phyloP scores from a whole-genome alignment of 2,113 vertebrate species.

The Scartelaos histophorus region DNA sequence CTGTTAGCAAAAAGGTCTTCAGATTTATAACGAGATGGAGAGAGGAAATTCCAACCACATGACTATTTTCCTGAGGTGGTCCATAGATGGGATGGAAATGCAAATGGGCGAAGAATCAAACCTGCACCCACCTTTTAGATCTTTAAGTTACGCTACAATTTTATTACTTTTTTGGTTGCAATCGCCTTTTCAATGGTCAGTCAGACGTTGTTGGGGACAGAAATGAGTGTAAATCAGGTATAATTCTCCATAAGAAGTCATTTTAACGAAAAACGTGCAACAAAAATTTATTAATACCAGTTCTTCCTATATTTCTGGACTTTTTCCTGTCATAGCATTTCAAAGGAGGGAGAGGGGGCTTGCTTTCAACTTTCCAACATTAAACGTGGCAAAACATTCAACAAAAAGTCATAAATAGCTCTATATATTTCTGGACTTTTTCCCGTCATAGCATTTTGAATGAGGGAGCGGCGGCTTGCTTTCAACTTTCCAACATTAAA shows the following conservation, averaged over 20 bases:
- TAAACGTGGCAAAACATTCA: background rate
- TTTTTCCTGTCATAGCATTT: background rate
- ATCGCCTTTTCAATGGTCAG: no score
- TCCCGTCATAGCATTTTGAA: background rate
- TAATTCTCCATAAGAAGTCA: background rate
- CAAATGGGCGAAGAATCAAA: no score
- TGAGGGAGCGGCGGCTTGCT: background rate
- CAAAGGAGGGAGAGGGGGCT: background rate
- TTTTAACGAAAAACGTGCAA: background rate
- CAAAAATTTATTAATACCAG: background rate
- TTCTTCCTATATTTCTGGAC: background rate
- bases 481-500: background rate
- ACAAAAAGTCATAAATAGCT: conserved; percentile 3
- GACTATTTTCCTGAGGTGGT: no score
- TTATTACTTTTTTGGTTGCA: background rate
- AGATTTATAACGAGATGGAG: conserved; percentile 27
- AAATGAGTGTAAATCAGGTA: conserved; percentile 10
- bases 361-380: background rate
- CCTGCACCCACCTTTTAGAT: no score
- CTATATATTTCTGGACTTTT: background rate
- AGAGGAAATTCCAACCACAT: background rate
- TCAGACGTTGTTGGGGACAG: background rate
- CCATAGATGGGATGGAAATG: no score
- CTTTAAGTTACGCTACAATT: background rate
- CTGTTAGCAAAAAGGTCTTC: conserved; percentile 9